These are phyloP conservation scores for Hyposoter dolosus DNA, from an alignment of 2,888 invertebrate genomes.

Conservation along the genomic window DNA sequence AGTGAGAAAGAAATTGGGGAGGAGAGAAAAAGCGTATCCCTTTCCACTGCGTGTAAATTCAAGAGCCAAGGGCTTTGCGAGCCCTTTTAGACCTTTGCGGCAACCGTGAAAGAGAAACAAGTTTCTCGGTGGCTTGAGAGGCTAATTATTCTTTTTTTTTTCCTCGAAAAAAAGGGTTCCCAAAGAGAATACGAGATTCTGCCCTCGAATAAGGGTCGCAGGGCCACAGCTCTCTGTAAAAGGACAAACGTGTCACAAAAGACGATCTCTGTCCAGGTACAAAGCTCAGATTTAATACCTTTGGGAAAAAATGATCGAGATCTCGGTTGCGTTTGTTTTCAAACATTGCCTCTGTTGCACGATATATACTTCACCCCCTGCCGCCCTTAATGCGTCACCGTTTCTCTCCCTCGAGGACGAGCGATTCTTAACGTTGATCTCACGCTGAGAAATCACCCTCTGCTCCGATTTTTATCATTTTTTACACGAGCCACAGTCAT, in stretches of 20 bases:
- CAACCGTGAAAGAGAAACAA: slow-evolving; percentile 66
- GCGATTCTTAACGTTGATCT: slow-evolving; percentile 27
- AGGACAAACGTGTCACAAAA: slow-evolving; percentile 29
- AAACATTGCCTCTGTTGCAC: slow-evolving; percentile 19
- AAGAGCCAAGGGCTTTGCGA: slow-evolving; percentile 29
- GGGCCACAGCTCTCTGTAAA: slow-evolving; percentile 1
- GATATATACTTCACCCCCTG: slow-evolving; percentile 20
- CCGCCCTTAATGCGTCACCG: slow-evolving; percentile 9
- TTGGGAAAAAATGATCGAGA: slow-evolving; percentile 61
- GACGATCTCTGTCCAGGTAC: slow-evolving; percentile 42
- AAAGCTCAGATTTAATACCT: slow-evolving; percentile 53
- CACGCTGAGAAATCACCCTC: slow-evolving; percentile 21
- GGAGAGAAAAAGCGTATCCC: slow-evolving; percentile 22
- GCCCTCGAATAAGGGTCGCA: not conserved
- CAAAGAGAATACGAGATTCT: slow-evolving; percentile 36
- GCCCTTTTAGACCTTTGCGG: slow-evolving; percentile 51
- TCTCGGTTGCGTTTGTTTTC: slow-evolving; percentile 58
- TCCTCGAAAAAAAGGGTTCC: slow-evolving; percentile 50
- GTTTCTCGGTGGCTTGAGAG: slow-evolving; percentile 67
- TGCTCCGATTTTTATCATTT: slow-evolving; percentile 15
- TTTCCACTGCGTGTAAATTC: slow-evolving; percentile 27
- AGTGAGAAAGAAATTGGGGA: slow-evolving; percentile 1
- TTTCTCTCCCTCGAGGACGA: slow-evolving; percentile 4
- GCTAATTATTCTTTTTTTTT: slow-evolving; percentile 67
- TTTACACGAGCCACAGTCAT: not conserved